Conservation (phyloP, 64 coral and sea anemone species). For the Dendrophyllia cribrosa region DNA sequence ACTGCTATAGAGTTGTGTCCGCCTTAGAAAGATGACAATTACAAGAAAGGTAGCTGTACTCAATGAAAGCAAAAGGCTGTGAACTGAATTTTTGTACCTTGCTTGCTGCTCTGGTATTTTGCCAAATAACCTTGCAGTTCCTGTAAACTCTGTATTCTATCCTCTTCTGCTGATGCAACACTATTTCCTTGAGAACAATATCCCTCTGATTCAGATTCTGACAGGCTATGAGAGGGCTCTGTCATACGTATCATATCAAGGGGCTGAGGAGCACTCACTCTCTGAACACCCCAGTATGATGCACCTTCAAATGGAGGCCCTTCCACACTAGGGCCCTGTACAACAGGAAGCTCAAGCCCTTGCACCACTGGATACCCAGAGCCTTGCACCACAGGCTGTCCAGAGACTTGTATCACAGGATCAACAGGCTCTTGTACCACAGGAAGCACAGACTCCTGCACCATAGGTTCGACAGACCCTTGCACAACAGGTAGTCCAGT, state of each 20-base stretch:
- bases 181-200: slow-evolving; percentile 8
- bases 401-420: neutral
- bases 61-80: too few species aligned
- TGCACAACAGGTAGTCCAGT: neutral
- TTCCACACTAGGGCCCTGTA: neutral
- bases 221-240: neutral
- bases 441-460: neutral
- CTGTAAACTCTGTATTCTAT: slow-evolving; percentile 10
- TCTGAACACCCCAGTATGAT: neutral
- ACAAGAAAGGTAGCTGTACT: too few species aligned
- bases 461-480: neutral
- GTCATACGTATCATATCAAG: slow-evolving; percentile 20
- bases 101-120: slow-evolving; percentile 24
- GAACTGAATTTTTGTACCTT: neutral
- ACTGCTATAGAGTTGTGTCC: too few species aligned
- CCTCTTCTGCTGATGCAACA: neutral
- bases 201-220: slow-evolving; percentile 7
- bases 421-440: neutral
- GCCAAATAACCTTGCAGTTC: slow-evolving; percentile 26
- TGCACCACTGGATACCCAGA: neutral
- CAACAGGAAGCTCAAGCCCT: neutral
- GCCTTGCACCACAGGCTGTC: neutral
- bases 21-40: too few species aligned
- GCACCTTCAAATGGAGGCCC: neutral
- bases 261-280: slow-evolving; percentile 22